Evolutionary conservation across 2,888 invertebrate genomes (phyloP).

Genomic region (Anticlea derivata): DNA sequence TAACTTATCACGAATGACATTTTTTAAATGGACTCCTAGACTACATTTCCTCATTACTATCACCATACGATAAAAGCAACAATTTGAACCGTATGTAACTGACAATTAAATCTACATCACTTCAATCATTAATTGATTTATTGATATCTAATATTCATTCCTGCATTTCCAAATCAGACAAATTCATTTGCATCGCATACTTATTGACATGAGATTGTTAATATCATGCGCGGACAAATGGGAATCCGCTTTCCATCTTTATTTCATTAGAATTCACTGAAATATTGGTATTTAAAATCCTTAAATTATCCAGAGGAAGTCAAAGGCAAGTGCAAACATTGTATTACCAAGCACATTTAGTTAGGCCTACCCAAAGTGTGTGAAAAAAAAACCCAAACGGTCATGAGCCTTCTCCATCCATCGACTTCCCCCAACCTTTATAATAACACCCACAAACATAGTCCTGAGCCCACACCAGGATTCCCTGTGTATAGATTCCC

Average conservation of each 20-base stretch:
- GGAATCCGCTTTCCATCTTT: slow-evolving; percentile 53
- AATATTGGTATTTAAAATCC: no score
- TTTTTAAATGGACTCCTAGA: slow-evolving; percentile 7
- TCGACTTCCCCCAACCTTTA: no score
- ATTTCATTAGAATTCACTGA: slow-evolving; percentile 26
- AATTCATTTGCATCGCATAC: slow-evolving; percentile 25
- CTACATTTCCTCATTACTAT: slow-evolving; percentile 7
- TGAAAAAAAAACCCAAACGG: no score
- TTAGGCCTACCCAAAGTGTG: no score
- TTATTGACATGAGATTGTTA: slow-evolving; percentile 34
- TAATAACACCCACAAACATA: no score
- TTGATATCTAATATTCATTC: slow-evolving; percentile 18
- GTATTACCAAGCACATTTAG: no score
- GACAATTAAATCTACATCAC: slow-evolving; percentile 12
- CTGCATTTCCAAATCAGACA: slow-evolving; percentile 28
- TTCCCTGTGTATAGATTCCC: no score
- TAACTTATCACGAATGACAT: background rate
- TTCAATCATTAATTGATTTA: slow-evolving; percentile 10
- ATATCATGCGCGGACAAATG: slow-evolving; percentile 48
- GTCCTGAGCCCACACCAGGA: no score
- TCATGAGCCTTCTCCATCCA: no score
- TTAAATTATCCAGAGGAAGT: no score
- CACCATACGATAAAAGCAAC: background rate
- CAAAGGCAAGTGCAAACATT: no score
- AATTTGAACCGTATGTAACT: slow-evolving; percentile 15